These are phyloP conservation scores for Anguilla marmorata DNA, from an alignment of 2,797 vertebrate species.

Conservation along the genomic window DNA sequence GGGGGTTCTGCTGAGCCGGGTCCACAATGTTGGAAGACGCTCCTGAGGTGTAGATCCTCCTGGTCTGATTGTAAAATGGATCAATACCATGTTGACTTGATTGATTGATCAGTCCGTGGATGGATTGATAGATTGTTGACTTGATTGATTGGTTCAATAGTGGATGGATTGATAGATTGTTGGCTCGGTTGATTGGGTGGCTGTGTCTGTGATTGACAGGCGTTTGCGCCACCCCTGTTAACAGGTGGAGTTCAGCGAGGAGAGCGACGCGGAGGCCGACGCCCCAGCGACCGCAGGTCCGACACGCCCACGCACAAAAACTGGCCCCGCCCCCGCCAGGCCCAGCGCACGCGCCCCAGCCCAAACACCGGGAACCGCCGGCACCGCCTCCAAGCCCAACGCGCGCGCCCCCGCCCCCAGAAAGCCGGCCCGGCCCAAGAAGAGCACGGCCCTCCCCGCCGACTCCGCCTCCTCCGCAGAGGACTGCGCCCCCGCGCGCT, in stretches of 20 bases:
- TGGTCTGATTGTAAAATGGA: background rate
- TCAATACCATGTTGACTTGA: background rate
- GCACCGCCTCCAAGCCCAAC: slow-evolving; percentile 40
- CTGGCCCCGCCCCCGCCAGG: slow-evolving; percentile 40
- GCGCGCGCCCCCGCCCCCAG: slow-evolving; percentile 42
- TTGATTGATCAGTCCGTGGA: no score
- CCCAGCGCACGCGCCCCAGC: slow-evolving; percentile 33
- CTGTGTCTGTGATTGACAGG: background rate
- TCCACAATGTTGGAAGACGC: background rate
- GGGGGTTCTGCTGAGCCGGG: background rate
- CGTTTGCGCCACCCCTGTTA: slow-evolving; percentile 23
- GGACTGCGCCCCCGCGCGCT: slow-evolving; percentile 45
- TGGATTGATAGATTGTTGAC: background rate
- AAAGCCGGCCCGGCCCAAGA: slow-evolving; percentile 55
- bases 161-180: background rate
- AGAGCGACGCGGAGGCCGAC: slow-evolving; percentile 78
- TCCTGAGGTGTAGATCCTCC: background rate
- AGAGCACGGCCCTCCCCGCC: slow-evolving; percentile 36
- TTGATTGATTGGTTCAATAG: no score
- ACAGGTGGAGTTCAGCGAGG: slow-evolving; percentile 88
- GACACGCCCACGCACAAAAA: slow-evolving; percentile 41
- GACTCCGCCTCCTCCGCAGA: slow-evolving; percentile 58
- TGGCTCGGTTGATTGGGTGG: background rate
- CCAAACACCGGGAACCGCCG: slow-evolving; percentile 36
- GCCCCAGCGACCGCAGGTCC: slow-evolving; percentile 23